phyloP scores from a whole-genome alignment of 2,113 vertebrate species.

The Australoheros scitulus region DNA sequence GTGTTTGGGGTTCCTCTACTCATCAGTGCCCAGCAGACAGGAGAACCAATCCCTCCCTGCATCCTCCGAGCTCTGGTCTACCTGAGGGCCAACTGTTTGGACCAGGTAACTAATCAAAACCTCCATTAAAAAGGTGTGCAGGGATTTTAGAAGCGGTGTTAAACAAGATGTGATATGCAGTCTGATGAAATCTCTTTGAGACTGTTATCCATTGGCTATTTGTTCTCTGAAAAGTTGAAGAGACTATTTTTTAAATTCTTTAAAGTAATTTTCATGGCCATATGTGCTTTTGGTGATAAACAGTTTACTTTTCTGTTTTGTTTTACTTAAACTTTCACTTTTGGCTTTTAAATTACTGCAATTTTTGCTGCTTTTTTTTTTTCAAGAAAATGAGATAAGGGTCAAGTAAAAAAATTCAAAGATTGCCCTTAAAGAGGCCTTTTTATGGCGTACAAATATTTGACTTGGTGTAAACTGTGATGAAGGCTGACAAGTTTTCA shows the following conservation, averaged over 20 bases:
- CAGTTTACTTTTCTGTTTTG: too few relatives aligned
- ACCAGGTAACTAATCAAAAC: slow-evolving; percentile 74
- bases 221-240: background rate
- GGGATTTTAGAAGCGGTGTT: background rate
- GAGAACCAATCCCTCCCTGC: slow-evolving; percentile 82
- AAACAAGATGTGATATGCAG: background rate
- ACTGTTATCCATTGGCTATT: background rate
- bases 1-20: slow-evolving; percentile 88
- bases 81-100: slow-evolving; percentile 82
- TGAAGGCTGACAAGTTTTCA: background rate
- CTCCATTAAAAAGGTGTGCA: background rate
- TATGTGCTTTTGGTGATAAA: background rate
- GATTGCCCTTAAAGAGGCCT: background rate
- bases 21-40: slow-evolving; percentile 81
- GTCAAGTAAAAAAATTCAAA: background rate
- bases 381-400: too few relatives aligned
- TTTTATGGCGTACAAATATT: background rate
- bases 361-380: too few relatives aligned
- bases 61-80: slow-evolving; percentile 86
- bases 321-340: too few relatives aligned
- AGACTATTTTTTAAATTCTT: background rate
- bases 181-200: background rate
- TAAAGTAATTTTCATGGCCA: background rate
- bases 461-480: background rate
- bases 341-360: background rate